phyloP scores from a whole-genome alignment of 2,797 vertebrate genomes.

The Phataginus tetradactyla region DNA sequence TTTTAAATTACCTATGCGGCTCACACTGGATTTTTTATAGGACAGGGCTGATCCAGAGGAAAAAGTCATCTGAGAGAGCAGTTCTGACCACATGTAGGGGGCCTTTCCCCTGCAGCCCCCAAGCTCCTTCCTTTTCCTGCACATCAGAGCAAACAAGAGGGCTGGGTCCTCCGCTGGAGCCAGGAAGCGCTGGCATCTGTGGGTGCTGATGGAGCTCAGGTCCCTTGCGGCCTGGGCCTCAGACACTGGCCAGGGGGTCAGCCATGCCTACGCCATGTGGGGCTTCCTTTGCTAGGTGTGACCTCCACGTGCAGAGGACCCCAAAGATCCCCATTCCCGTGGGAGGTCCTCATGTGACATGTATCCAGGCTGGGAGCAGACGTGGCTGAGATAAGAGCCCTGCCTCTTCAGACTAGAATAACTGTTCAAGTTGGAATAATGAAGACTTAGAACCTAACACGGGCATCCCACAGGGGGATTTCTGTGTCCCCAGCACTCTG shows the following conservation, averaged over 20 bases:
- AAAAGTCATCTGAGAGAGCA: background rate
- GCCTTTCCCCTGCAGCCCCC: background rate
- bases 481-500: background rate
- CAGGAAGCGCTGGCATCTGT: background rate
- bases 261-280: background rate
- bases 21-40: background rate
- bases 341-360: background rate
- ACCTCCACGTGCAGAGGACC: background rate
- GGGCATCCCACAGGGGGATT: rapidly evolving
- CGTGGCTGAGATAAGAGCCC: background rate
- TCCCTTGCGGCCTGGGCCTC: background rate
- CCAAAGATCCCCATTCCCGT: rapidly evolving
- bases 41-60: background rate
- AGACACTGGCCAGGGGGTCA: background rate
- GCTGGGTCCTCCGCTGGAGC: background rate
- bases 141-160: background rate
- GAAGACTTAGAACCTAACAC: rapidly evolving
- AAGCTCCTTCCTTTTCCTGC: background rate
- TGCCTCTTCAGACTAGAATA: background rate
- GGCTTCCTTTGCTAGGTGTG: background rate
- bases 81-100: background rate
- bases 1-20: background rate
- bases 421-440: background rate
- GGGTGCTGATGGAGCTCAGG: background rate
- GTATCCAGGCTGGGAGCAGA: background rate